phyloP scores from a whole-genome alignment of 2,888 invertebrate species.

The Nomada ruficornis region DNA sequence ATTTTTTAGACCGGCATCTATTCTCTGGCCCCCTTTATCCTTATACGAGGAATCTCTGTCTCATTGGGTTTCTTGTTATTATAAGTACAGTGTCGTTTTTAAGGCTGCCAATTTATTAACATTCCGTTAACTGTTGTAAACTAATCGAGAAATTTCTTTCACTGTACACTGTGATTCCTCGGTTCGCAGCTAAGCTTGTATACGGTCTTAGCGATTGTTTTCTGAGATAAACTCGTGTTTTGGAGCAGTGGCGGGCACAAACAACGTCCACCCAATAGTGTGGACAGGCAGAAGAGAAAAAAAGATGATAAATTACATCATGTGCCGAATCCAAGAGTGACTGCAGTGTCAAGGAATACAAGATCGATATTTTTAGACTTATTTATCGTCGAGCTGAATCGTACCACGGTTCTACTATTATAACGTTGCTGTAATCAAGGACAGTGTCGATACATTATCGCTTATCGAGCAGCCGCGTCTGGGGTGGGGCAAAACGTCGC shows the following conservation, averaged over 20 bases:
- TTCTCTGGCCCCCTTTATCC: too few species aligned
- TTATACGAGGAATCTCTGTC: too few species aligned
- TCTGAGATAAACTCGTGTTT: background rate
- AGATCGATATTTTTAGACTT: constrained; percentile 10
- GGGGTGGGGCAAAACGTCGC: background rate
- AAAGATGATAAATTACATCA: constrained; percentile 8
- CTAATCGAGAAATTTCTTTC: too few species aligned
- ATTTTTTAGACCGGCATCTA: background rate
- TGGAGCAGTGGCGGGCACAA: background rate
- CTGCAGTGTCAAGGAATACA: background rate
- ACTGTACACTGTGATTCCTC: too few species aligned
- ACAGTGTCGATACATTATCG: constrained; percentile 40
- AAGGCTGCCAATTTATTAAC: too few species aligned
- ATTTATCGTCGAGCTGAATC: background rate
- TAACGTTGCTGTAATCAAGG: constrained; percentile 26
- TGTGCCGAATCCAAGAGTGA: background rate
- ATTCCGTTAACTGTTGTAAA: too few species aligned
- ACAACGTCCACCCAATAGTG: background rate
- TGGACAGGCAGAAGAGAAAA: background rate
- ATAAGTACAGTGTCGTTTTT: too few species aligned
- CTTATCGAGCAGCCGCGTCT: background rate
- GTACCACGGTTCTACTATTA: background rate
- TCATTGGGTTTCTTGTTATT: too few species aligned
- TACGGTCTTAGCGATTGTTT: background rate
- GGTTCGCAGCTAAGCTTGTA: too few species aligned